Percentiles rank a stretch among this genome's conserved stretches.
These are phyloP conservation scores for Siniperca scherzeri DNA, from an alignment of 2,797 vertebrate species.

Conservation along the genomic window DNA sequence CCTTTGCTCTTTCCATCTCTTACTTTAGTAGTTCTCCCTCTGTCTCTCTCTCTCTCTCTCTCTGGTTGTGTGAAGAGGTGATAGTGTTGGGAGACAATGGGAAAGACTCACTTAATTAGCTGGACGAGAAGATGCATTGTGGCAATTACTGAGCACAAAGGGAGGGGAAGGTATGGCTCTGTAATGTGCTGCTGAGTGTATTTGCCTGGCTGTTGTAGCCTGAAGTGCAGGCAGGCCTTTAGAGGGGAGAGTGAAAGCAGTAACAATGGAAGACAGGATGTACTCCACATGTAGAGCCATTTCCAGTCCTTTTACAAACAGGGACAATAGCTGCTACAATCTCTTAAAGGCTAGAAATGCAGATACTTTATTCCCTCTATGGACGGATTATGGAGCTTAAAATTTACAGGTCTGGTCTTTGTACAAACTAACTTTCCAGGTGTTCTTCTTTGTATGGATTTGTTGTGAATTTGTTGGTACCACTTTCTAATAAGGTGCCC, in stretches of 20 bases:
- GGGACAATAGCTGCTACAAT: constrained; percentile 60
- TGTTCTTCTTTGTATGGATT: constrained; percentile 15
- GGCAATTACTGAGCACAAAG: constrained; percentile 87
- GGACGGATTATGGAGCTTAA: constrained; percentile 36
- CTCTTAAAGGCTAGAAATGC: constrained; percentile 61
- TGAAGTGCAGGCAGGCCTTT: constrained; percentile 75
- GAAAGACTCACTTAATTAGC: constrained; percentile 88
- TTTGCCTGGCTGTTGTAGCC: constrained; percentile 75
- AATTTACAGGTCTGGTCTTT: constrained; percentile 23
- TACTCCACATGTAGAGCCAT: constrained; percentile 75
- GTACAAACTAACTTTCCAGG: constrained; percentile 13
- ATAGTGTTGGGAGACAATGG: constrained; percentile 84
- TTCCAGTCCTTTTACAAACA: constrained; percentile 75
- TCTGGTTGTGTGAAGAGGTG: constrained; percentile 69
- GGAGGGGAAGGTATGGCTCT: constrained; percentile 78
- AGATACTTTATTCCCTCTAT: constrained; percentile 35
- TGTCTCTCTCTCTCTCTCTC: constrained; percentile 28
- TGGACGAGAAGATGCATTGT: constrained; percentile 87
- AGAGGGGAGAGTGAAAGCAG: constrained; percentile 73
- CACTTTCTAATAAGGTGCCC: constrained; percentile 5
- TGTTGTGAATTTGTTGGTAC: neutral
- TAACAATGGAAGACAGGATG: constrained; percentile 80
- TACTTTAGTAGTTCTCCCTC: constrained; percentile 38
- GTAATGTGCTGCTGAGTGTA: constrained; percentile 79
- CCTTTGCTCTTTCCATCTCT: constrained; percentile 51